Conservation (phyloP, 2,113 vertebrate species). For the Anhinga rufa region DNA sequence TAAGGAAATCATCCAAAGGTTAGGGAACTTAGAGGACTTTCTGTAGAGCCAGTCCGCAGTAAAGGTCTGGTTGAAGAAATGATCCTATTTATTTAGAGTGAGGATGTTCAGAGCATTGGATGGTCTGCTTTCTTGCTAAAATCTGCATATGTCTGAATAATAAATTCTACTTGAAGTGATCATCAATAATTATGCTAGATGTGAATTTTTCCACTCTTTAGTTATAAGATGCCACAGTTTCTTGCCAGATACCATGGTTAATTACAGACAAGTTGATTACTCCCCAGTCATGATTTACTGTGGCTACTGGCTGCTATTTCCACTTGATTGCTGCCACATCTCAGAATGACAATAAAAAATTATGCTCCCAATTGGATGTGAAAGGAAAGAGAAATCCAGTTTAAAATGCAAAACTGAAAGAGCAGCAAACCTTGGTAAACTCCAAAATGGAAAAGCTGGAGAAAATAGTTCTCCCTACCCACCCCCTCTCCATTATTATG, state of each 20-base stretch:
- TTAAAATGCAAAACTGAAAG: neutral
- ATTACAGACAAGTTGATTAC: slow-evolving; percentile 28
- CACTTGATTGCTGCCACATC: slow-evolving; percentile 9
- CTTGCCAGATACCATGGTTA: neutral
- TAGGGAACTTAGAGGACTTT: neutral
- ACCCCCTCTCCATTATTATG: neutral
- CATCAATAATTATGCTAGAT: neutral
- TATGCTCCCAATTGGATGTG: neutral
- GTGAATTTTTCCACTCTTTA: neutral
- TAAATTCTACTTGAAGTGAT: neutral
- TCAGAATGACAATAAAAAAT: slow-evolving; percentile 14
- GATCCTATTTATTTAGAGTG: neutral
- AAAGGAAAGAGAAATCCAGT: slow-evolving; percentile 6
- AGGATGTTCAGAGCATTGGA: neutral
- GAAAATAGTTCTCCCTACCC: neutral
- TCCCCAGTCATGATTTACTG: slow-evolving; percentile 14
- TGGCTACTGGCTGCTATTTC: neutral
- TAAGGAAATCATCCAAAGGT: neutral
- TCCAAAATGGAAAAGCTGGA: neutral
- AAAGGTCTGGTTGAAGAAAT: neutral
- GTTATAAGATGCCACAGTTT: neutral
- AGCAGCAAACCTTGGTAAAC: neutral
- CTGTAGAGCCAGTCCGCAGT: neutral
- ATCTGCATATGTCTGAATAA: neutral
- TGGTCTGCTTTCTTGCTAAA: neutral